phyloP scores from a whole-genome alignment of 53 echinoderm and acorn worm genomes.

The Holothuria scabra region DNA sequence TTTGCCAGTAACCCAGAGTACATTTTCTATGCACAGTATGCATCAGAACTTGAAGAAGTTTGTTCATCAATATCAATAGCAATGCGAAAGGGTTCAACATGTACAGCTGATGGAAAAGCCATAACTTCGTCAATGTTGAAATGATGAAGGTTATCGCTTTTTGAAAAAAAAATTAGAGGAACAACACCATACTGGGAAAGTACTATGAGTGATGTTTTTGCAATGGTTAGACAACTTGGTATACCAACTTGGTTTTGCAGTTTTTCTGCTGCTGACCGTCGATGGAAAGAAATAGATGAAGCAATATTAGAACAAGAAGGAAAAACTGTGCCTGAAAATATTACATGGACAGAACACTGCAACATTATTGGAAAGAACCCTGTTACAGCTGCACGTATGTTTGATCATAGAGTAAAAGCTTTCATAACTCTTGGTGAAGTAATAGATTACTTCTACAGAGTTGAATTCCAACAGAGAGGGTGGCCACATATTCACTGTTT shows the following conservation, averaged over 20 bases:
- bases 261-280: conserved; percentile 64
- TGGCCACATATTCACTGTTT: conserved; percentile 62
- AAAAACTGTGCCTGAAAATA: conserved; percentile 48
- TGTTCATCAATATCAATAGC: conserved; percentile 78
- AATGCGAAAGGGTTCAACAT: conserved; percentile 64
- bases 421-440: conserved; percentile 40
- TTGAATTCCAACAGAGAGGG: conserved; percentile 63
- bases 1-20: conserved; percentile 77
- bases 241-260: conserved; percentile 64
- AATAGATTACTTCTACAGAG: conserved; percentile 52
- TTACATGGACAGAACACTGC: conserved; percentile 67
- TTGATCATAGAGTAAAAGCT: conserved; percentile 34
- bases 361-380: conserved; percentile 64
- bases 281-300: conserved; percentile 58
- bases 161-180: conserved; percentile 35
- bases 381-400: conserved; percentile 70
- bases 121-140: conserved; percentile 59
- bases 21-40: conserved; percentile 81
- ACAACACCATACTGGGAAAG: conserved; percentile 38
- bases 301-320: conserved; percentile 58
- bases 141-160: conserved; percentile 61
- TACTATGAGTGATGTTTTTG: conserved; percentile 64
- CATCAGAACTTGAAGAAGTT: conserved; percentile 70
- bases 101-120: conserved; percentile 23
- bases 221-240: conserved; percentile 57